A percentile compares a stretch with the other conserved stretches of the same genome.
These are phyloP conservation scores for Salmo trutta DNA, from an alignment of 2,797 vertebrate genomes.

Conservation along the genomic window DNA sequence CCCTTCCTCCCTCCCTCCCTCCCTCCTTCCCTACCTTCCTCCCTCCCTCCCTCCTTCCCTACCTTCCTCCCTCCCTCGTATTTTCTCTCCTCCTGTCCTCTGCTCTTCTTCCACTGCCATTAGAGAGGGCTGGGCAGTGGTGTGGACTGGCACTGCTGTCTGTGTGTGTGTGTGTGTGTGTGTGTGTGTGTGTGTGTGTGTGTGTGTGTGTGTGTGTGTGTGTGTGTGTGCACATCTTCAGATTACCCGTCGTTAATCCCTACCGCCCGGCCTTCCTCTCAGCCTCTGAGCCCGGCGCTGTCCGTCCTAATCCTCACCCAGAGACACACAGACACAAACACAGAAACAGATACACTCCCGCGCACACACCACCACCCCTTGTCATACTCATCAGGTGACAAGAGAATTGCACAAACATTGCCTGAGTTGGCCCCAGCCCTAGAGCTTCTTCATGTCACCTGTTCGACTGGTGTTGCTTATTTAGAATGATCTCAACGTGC, in stretches of 20 bases:
- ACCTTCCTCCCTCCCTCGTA: conserved; percentile 26
- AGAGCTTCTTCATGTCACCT: too few relatives aligned
- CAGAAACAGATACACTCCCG: neutral
- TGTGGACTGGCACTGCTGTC: neutral
- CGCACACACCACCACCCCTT: too few relatives aligned
- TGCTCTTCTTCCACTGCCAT: neutral
- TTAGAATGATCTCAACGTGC: too few relatives aligned
- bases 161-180: neutral
- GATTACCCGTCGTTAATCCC: conserved; percentile 48
- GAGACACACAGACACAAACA: conserved; percentile 11
- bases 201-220: neutral
- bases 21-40: conserved; percentile 35
- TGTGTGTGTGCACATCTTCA: conserved; percentile 5
- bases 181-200: conserved; percentile 2
- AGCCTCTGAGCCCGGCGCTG: conserved; percentile 54
- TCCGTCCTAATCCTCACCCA: conserved; percentile 43
- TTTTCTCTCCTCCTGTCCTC: conserved; percentile 12
- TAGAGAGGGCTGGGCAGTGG: neutral
- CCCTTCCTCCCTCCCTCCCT: conserved; percentile 31
- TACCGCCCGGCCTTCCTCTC: conserved; percentile 44
- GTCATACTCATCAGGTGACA: neutral
- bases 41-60: conserved; percentile 36
- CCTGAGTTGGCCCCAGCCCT: too few relatives aligned
- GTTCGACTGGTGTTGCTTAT: too few relatives aligned
- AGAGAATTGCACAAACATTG: too few relatives aligned